Evolutionary conservation across 2,888 invertebrate species (phyloP).

Genomic region (Ceraclea dissimilis): DNA sequence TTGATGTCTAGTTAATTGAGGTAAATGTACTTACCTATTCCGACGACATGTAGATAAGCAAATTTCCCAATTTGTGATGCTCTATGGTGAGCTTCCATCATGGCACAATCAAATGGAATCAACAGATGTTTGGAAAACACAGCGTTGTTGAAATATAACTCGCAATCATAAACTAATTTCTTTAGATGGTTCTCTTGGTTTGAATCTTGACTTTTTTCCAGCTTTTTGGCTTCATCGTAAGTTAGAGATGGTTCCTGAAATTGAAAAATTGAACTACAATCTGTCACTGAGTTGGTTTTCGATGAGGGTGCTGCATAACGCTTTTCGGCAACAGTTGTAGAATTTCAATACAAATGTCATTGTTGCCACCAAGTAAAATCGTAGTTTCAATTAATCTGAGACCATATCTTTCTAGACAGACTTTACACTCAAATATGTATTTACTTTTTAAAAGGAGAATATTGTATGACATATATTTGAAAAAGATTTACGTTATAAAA

Average conservation of each 20-base stretch:
- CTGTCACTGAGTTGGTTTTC: too few species aligned
- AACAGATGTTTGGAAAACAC: constrained; percentile 38
- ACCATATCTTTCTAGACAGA: too few species aligned
- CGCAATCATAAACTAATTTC: constrained; percentile 27
- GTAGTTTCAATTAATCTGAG: too few species aligned
- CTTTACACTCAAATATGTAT: too few species aligned
- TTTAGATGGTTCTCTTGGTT: not conserved
- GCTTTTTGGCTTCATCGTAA: constrained; percentile 11
- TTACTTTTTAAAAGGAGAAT: too few species aligned
- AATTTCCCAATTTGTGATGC: constrained; percentile 42
- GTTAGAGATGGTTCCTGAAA: constrained; percentile 13
- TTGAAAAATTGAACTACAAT: too few species aligned
- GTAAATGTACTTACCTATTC: constrained; percentile 48
- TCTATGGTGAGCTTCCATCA: constrained; percentile 55
- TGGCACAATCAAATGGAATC: constrained; percentile 52
- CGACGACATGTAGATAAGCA: constrained; percentile 59
- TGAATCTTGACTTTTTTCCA: not conserved
- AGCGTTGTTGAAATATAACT: constrained; percentile 8
- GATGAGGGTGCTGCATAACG: too few species aligned
- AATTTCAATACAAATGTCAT: too few species aligned
- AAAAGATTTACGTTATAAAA: constrained; percentile 18
- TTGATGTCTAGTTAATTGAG: too few species aligned
- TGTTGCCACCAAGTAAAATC: too few species aligned
- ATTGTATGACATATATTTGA: too few species aligned
- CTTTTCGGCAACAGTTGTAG: too few species aligned